Evolutionary conservation across 2,113 vertebrate species (phyloP), one percentile per base, ranked within the genome.

Genomic region (Chaetodon trifascialis): DNA sequence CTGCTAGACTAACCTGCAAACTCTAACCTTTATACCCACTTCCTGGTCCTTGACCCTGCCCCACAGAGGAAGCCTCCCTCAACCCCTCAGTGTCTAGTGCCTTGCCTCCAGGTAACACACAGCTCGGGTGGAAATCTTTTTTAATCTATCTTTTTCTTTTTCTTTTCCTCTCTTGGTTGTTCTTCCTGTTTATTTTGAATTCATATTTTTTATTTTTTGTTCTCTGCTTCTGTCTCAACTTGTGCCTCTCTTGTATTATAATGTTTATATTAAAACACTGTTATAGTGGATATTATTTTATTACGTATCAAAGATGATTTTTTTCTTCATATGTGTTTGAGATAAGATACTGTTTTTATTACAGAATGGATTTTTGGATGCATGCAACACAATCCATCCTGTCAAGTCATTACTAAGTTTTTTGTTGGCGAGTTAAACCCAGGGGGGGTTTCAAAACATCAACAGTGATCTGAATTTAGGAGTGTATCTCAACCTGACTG

Each of bases 61-160:
- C 86, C 89, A 91, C 95, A 96, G 95, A 94, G 87, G 92, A 95
- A 88, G 92, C 89, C 83, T 90, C 88, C 86, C 85, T 93, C 84
- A 84, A 93, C 91, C 90, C 94, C 83, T 93, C 95, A 89, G 85
- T 95, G 69, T 91, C 88, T 95, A 96, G 93, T 94, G 88, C 91
- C 88, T 89, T 95, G 65, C 92, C 92, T 83, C 85, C 94, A 96
- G 95, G 95, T 96, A 96, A 95, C 86, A 82, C 70, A 70, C n/a
- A 10, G 49, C 59, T 80, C 42, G 9, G 73, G 54, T 77, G 25
- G 36, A 85, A 63, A 21, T 78, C 40, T 49, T 36, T 36, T 76
- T n/a, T 52, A 25, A 84, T 40, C 38, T 40, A 3, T 8, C 38
- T 40, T 40, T 8, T 65, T 59, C 9, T 72, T 60, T n/a, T 72